These are phyloP conservation scores for Corythoichthys intestinalis DNA, from an alignment of 2,113 vertebrate species.

Conservation along the genomic window DNA sequence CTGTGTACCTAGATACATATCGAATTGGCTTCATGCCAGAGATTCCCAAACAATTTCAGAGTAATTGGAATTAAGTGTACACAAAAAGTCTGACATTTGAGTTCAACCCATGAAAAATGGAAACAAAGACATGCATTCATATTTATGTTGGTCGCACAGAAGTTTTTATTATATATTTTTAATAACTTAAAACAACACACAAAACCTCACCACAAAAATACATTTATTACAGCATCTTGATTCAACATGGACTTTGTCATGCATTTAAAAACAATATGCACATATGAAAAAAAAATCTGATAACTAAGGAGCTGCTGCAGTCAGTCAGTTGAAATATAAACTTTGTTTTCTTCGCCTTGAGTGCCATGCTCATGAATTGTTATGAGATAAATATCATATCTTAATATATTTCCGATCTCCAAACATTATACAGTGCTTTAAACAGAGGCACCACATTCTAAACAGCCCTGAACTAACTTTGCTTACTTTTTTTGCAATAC, in stretches of 20 bases:
- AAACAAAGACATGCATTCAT: not conserved
- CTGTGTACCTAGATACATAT: too few species aligned
- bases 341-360: not conserved
- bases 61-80: not conserved
- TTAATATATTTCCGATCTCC: not conserved
- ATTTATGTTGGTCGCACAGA: not conserved
- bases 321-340: not conserved
- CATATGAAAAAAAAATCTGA: not conserved
- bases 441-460: not conserved
- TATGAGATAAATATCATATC: not conserved
- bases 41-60: too few species aligned
- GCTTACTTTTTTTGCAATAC: not conserved
- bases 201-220: constrained; percentile 33
- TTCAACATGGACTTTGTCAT: constrained; percentile 28
- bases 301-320: not conserved
- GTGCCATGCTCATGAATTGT: not conserved
- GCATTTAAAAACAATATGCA: constrained; percentile 13
- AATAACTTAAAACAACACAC: not conserved
- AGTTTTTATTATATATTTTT: not conserved
- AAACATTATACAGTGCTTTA: not conserved
- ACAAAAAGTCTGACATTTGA: not conserved
- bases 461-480: not conserved
- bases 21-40: too few species aligned
- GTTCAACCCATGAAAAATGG: not conserved
- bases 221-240: constrained; percentile 41